These are phyloP conservation scores for Leptonema lineaticorne DNA, from an alignment of 1,140 invertebrate genomes.

Conservation along the genomic window DNA sequence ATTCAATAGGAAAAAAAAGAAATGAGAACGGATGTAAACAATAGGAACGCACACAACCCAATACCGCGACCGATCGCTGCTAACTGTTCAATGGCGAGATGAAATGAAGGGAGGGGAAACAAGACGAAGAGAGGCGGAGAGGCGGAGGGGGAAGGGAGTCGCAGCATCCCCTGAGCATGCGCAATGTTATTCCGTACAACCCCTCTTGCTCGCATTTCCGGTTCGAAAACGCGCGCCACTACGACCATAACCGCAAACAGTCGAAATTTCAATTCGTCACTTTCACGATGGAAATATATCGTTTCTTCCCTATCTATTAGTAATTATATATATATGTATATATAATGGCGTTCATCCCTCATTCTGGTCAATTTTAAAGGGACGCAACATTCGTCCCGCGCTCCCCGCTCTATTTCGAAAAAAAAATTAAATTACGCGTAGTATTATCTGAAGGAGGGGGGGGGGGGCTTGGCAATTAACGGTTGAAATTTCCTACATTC, in stretches of 20 bases:
- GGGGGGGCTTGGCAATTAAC: too few relatives aligned
- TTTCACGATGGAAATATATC: too few relatives aligned
- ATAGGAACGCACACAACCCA: background rate
- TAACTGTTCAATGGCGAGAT: constrained; percentile 25
- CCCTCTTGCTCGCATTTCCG: background rate
- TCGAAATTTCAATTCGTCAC: background rate
- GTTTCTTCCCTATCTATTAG: too few relatives aligned
- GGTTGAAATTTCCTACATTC: too few relatives aligned
- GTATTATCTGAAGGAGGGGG: too few relatives aligned
- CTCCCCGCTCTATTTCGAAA: too few relatives aligned
- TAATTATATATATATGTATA: too few relatives aligned
- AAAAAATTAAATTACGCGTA: too few relatives aligned
- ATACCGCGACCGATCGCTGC: background rate
- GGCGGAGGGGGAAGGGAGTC: background rate
- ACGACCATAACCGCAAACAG: background rate
- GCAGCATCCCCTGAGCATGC: constrained; percentile 23
- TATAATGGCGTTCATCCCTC: too few relatives aligned
- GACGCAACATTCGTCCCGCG: too few relatives aligned
- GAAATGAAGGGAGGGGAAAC: constrained; percentile 1
- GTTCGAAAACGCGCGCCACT: background rate
- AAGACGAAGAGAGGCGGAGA: background rate
- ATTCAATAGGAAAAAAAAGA: too few relatives aligned
- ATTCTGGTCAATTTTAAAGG: too few relatives aligned
- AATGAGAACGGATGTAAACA: background rate
- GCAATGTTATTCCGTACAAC: background rate